Conservation (phyloP, 2,113 vertebrate species). For the Myotis lucifugus region DNA sequence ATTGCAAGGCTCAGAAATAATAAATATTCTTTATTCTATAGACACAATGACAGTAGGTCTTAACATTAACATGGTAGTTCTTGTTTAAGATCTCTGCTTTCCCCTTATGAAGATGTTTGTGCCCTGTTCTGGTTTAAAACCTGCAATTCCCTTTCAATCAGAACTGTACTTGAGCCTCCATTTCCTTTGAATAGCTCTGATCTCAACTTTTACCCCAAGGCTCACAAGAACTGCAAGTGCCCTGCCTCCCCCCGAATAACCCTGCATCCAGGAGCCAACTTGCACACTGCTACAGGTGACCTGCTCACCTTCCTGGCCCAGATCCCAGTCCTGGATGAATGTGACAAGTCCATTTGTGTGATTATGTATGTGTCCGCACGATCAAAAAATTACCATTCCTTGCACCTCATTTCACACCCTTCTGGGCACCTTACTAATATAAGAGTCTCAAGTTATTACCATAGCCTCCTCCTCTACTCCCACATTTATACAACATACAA, state of each 20-base stretch:
- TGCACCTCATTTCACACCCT: neutral
- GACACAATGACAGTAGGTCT: neutral
- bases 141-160: neutral
- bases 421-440: neutral
- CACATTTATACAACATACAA: neutral
- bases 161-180: neutral
- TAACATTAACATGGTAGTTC: neutral
- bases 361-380: neutral
- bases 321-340: neutral
- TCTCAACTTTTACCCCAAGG: neutral
- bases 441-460: neutral
- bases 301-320: neutral
- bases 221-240: neutral
- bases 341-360: neutral
- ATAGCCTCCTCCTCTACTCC: neutral
- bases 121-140: neutral
- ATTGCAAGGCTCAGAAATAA: neutral
- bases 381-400: neutral
- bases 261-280: too few relatives aligned
- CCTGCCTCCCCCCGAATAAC: neutral
- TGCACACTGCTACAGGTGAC: rapidly evolving
- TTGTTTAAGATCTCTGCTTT: neutral
- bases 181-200: neutral
- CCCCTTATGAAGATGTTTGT: neutral
- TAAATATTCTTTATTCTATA: neutral